A percentile compares a stretch with the other conserved stretches of the same genome.
Evolutionary conservation across 2,888 invertebrate genomes (phyloP).

Genomic region (Synanthedon myopaeformis): DNA sequence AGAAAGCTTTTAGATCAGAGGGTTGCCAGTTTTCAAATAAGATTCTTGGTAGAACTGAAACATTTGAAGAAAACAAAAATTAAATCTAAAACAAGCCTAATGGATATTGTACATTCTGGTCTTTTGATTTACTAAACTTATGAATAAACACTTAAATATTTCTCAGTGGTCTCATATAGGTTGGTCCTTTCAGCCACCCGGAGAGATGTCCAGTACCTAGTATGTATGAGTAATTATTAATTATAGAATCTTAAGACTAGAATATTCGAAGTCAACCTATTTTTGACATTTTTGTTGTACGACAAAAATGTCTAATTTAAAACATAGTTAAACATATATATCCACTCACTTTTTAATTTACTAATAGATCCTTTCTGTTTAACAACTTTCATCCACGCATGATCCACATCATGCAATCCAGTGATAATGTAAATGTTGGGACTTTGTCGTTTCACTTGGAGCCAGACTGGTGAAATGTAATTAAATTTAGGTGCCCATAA

Average conservation of each 20-base stretch:
- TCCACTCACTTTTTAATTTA: constrained; percentile 69
- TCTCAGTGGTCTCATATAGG: not conserved
- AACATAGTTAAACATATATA: no score
- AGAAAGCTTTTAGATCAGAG: constrained; percentile 79
- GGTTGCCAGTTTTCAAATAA: constrained; percentile 89
- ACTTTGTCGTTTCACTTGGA: constrained; percentile 80
- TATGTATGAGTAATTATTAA: no score
- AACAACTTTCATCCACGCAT: constrained; percentile 83
- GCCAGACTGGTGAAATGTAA: constrained; percentile 94
- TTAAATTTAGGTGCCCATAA: constrained; percentile 89
- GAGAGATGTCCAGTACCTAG: no score
- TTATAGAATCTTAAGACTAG: no score
- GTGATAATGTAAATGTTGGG: constrained; percentile 74
- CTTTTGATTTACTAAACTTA: not conserved
- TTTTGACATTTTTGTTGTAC: no score
- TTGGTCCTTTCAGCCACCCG: not conserved
- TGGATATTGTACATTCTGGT: not conserved
- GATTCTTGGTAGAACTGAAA: constrained; percentile 87
- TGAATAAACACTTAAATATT: not conserved
- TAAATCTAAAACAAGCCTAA: not conserved
- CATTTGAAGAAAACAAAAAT: constrained; percentile 1
- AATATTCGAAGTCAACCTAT: no score
- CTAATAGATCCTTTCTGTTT: constrained; percentile 68
- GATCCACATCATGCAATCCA: constrained; percentile 87
- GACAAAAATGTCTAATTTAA: no score